phyloP scores from a whole-genome alignment of 2,888 invertebrate genomes.

The Caenorhabditis zanzibari region DNA sequence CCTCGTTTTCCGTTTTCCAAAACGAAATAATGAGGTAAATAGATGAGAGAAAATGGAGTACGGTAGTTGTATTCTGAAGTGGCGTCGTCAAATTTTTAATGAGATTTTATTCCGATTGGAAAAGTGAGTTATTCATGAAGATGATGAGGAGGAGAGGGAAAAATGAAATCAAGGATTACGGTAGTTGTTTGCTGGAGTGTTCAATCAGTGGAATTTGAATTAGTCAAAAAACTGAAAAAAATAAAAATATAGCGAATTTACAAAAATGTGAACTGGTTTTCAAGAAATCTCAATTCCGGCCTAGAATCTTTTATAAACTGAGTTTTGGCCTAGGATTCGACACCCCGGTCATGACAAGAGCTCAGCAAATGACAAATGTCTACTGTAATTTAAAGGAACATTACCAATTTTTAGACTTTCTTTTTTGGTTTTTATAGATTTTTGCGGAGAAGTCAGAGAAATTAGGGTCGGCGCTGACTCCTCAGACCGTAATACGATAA shows the following conservation, averaged over 20 bases:
- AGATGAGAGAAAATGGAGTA: conserved; percentile 20
- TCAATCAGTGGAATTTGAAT: neutral
- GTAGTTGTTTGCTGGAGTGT: neutral
- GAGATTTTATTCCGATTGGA: conserved; percentile 4
- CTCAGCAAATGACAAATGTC: no score
- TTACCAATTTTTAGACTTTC: no score
- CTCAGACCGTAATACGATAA: no score
- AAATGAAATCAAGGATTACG: neutral
- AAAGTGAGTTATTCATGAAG: neutral
- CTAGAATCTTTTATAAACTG: no score
- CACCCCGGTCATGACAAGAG: no score
- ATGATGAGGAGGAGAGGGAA: neutral
- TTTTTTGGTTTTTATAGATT: no score
- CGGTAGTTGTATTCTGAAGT: conserved; percentile 22
- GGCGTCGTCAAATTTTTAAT: conserved; percentile 9
- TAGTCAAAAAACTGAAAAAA: neutral
- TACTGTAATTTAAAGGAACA: no score
- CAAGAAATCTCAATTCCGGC: no score
- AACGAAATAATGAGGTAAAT: conserved; percentile 5
- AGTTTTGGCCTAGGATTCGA: no score
- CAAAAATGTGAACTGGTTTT: no score
- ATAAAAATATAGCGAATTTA: neutral
- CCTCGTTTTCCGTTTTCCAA: neutral
- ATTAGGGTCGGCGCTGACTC: no score
- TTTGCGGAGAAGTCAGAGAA: no score